A percentile compares a stretch with the other conserved stretches of the same genome.
phyloP scores from a whole-genome alignment of 2,113 vertebrate species.

The Nansenia antarctica region DNA sequence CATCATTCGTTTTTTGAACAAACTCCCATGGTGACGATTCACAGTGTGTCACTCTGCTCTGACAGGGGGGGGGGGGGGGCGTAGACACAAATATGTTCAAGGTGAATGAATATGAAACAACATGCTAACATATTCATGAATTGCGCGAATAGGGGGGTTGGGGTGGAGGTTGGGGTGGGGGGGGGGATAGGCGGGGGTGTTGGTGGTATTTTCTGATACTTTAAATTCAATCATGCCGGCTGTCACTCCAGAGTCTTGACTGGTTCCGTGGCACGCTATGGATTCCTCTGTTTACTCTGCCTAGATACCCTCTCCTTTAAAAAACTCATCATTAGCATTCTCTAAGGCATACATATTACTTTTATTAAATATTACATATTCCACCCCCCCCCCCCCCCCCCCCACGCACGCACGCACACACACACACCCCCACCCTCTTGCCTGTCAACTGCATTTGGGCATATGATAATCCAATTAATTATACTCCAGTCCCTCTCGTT shows the following conservation, averaged over 20 bases:
- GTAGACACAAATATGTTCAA: constrained; percentile 64
- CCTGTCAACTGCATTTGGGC: constrained; percentile 79
- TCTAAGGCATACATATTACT: constrained; percentile 64
- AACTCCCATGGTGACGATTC: constrained; percentile 27
- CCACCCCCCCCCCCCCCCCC: constrained; percentile 26
- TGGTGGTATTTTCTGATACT: constrained; percentile 61
- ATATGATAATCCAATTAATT: constrained; percentile 84
- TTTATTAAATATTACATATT: constrained; percentile 74
- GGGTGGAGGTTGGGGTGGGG: not conserved
- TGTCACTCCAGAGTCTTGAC: constrained; percentile 69
- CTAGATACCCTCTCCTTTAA: constrained; percentile 36
- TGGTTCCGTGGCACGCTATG: constrained; percentile 46
- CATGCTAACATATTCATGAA: constrained; percentile 70
- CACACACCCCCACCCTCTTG: constrained; percentile 49
- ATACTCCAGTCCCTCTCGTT: constrained; percentile 62
- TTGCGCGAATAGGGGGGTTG: constrained; percentile 38
- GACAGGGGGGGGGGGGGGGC: too few species aligned
- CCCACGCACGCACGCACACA: too few species aligned
- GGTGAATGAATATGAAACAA: constrained; percentile 76
- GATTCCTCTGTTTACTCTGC: constrained; percentile 44
- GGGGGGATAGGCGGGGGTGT: not conserved
- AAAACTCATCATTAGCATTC: constrained; percentile 62
- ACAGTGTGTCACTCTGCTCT: constrained; percentile 58
- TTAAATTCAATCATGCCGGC: constrained; percentile 70
- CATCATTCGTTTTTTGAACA: constrained; percentile 54